These are phyloP conservation scores for Acrocephalus kingi DNA, from an alignment of 2,113 vertebrate genomes.

Conservation along the genomic window DNA sequence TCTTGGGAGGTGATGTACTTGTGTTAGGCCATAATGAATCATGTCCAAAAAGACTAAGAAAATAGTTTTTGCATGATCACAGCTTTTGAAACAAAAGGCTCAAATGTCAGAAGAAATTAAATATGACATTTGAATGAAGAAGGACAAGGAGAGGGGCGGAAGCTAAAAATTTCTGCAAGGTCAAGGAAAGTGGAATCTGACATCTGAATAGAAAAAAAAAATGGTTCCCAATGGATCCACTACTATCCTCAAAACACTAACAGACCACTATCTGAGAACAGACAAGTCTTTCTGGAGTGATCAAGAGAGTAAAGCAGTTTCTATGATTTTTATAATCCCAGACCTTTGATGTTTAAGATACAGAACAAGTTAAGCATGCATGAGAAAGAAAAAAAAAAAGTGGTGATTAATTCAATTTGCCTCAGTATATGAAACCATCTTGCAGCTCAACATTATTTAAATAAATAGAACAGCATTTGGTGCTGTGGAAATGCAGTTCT, in stretches of 20 bases:
- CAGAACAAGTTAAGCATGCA: neutral
- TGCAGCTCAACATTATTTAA: neutral
- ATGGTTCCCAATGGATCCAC: neutral
- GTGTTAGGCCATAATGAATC: neutral
- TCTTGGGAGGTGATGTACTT: conserved; percentile 46
- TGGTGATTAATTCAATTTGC: neutral
- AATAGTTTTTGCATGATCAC: neutral
- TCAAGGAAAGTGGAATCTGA: neutral
- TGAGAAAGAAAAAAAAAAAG: neutral
- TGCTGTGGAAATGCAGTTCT: neutral
- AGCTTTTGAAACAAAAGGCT: neutral
- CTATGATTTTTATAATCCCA: neutral
- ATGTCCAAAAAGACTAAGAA: neutral
- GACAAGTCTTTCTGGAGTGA: neutral
- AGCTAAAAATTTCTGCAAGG: neutral
- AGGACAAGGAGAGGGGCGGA: neutral
- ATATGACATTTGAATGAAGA: neutral
- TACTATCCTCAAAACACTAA: neutral
- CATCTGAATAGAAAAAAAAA: neutral
- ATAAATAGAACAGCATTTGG: neutral
- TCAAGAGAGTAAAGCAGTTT: neutral
- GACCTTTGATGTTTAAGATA: neutral
- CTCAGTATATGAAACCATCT: neutral
- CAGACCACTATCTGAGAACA: neutral
- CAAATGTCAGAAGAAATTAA: neutral